Conservation (phyloP, 2,888 invertebrate species). For the Troides aeacus region DNA sequence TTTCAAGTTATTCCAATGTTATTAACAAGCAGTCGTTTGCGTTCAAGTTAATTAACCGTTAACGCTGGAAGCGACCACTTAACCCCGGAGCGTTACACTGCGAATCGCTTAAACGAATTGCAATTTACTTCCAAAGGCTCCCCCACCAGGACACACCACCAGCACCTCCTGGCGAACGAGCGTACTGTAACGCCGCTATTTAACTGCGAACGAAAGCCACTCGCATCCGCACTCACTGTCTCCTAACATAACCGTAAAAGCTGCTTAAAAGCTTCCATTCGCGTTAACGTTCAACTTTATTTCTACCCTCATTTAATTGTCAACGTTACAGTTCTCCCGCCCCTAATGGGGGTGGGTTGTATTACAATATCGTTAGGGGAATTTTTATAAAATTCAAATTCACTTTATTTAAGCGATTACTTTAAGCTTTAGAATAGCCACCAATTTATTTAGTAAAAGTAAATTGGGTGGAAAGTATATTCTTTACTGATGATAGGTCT, state of each 20-base stretch:
- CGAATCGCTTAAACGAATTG: conserved; percentile 1
- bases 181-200: conserved; percentile 15
- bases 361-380: conserved; percentile 1
- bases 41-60: no score
- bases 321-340: conserved; percentile 10
- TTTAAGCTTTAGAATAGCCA: no score
- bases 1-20: no score
- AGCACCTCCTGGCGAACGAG: conserved; percentile 18
- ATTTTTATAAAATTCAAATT: neutral
- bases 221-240: conserved; percentile 18
- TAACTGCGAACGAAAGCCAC: conserved; percentile 11
- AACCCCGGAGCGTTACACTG: no score
- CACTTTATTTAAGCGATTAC: neutral
- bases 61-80: no score
- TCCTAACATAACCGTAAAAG: conserved; percentile 26
- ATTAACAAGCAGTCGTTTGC: no score
- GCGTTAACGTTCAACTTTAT: conserved; percentile 19
- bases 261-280: conserved; percentile 18
- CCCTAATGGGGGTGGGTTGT: neutral
- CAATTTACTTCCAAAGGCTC: conserved; percentile 11
- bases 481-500: no score
- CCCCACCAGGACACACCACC: neutral
- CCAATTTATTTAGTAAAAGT: no score
- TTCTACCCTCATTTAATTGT: conserved; percentile 20
- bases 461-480: no score